Evolutionary conservation across 2,888 invertebrate species (phyloP), one percentile per base, ranked within the genome.

Genomic region (Thera obeliscata): DNA sequence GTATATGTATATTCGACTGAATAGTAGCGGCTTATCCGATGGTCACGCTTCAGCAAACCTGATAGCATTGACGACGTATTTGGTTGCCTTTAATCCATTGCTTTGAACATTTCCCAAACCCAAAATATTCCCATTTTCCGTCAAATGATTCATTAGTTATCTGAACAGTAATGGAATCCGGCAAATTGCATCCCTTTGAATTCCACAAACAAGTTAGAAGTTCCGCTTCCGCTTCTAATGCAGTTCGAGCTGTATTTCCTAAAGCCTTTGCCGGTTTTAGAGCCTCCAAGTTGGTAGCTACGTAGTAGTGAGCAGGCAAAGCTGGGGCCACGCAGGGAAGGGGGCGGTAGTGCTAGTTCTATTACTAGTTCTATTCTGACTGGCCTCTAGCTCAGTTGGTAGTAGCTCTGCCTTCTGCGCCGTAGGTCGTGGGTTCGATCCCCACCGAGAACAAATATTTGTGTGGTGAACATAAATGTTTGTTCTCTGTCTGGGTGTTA

Each of bases 151-250:
- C 43, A 63, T 67, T 65, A 70, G 67, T 63, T 63, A 67, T 70
- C 63, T 62, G 54, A 69, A 56, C 62, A 50, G 66, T 75, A 76
- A 78, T 76, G 73, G 73, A 70, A 73, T 61, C 75, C 67, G 66
- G 72, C 73, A 76, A 78, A 79, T 77, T 75, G 76, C 74, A 78
- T 75, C 70, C 76, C 74, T 79, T 78, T 76, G 78, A 79, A 78
- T 76, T 75, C 76, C 73, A 73, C 77, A 76, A 81, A 78, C 76
- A 79, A 81, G 77, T 81, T 71, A 77, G 76, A 68, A 78, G 80
- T 78, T 77, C 73, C 77, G 76, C 74, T 75, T 74, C 70, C 73
- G 74, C 71, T 75, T 56, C 75, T 76, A 76, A 76, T 78, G 73
- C 73, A 77, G 73, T 74, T 77, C 69, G 69, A 75, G 76, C 76